Percentiles rank a stretch among this genome's conserved stretches.
Conservation (phyloP, 2,888 invertebrate genomes). For the Dryadula phaetusa region DNA sequence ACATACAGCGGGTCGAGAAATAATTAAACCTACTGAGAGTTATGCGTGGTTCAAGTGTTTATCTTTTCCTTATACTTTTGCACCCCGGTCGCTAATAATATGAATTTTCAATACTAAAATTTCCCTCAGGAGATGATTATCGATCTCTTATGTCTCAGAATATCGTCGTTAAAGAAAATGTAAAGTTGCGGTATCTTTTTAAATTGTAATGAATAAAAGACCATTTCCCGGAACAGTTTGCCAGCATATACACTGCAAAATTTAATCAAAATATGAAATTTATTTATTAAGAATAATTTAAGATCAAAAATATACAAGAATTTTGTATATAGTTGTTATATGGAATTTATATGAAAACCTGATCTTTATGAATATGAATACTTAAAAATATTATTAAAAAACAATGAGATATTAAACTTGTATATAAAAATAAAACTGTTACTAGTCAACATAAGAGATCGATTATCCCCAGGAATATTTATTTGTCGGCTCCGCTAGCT, state of each 20-base stretch:
- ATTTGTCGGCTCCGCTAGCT: conserved; percentile 27
- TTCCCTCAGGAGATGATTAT: neutral
- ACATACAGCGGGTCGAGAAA: conserved; percentile 30
- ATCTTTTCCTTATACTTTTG: conserved; percentile 52
- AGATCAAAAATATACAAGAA: no score
- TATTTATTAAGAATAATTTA: no score
- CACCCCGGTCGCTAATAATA: conserved; percentile 61
- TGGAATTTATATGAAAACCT: no score
- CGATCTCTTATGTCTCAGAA: conserved; percentile 5
- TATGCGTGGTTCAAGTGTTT: conserved; percentile 17
- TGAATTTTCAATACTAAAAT: neutral
- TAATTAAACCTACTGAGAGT: conserved; percentile 66
- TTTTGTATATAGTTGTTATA: no score
- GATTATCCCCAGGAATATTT: conserved; percentile 11
- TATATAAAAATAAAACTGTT: neutral
- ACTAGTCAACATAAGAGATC: conserved; percentile 8
- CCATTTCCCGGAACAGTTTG: no score
- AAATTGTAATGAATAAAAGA: no score
- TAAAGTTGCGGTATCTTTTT: no score
- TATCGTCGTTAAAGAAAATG: neutral
- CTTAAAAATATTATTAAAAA: no score
- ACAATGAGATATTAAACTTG: neutral
- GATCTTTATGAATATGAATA: no score
- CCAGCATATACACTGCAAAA: no score
- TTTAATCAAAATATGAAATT: no score